Percentiles rank a stretch among this genome's conserved stretches.
phyloP scores from a whole-genome alignment of 2,888 invertebrate species.

The Eupelmus urozonus region DNA sequence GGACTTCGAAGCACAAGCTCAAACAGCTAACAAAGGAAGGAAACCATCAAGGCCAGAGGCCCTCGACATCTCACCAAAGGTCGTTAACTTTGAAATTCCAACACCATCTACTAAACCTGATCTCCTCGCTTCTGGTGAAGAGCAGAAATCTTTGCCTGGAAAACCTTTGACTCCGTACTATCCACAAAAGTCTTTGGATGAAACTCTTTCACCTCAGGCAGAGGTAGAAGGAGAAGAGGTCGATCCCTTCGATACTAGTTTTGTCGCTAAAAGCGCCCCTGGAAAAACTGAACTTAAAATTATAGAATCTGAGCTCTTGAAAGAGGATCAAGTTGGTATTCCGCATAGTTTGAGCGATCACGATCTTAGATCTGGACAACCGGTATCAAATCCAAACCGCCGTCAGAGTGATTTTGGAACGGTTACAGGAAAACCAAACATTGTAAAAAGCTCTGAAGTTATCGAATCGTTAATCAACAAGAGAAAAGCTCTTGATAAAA shows the following conservation, averaged over 20 bases:
- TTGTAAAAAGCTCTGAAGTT: constrained; percentile 58
- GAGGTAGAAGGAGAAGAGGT: constrained; percentile 77
- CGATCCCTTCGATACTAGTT: constrained; percentile 85
- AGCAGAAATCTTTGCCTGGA: constrained; percentile 79
- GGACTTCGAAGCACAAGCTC: constrained; percentile 30
- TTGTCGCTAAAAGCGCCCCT: constrained; percentile 79
- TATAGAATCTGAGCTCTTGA: constrained; percentile 79
- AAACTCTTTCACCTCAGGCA: constrained; percentile 79
- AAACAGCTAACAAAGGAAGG: constrained; percentile 47
- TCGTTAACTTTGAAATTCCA: constrained; percentile 82
- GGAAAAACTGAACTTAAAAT: constrained; percentile 80
- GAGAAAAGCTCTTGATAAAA: constrained; percentile 55
- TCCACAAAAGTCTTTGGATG: constrained; percentile 79
- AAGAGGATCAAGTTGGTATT: constrained; percentile 63
- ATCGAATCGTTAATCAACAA: constrained; percentile 55
- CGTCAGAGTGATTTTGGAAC: constrained; percentile 79
- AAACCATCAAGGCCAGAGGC: constrained; percentile 84
- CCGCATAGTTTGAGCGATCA: constrained; percentile 82
- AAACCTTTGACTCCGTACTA: constrained; percentile 92
- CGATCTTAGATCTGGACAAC: constrained; percentile 79
- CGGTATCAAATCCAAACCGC: constrained; percentile 70
- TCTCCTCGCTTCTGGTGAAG: constrained; percentile 80
- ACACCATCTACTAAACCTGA: constrained; percentile 78
- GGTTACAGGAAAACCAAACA: constrained; percentile 59
- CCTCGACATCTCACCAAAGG: constrained; percentile 76